Base-by-base conservation (phyloP, 2,797 vertebrate genomes). In the Tragopan temminckii region DNA sequence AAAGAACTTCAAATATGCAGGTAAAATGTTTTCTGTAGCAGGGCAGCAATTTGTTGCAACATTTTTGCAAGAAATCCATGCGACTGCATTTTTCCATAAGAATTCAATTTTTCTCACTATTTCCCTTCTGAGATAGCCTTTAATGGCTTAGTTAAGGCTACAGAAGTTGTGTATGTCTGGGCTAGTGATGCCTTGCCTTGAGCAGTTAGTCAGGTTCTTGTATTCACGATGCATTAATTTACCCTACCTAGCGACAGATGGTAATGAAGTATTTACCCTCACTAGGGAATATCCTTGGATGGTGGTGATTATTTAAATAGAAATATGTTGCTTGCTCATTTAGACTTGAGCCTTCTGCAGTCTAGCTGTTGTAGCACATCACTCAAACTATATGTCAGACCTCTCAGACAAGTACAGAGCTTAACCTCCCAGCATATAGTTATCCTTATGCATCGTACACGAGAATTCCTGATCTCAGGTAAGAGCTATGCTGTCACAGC, bases 401-500 rank as follows among this genome's bases (percentile, higher is more conserved):
- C 25, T 90, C 45, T 18, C 6, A 42, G 57, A 35, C 36, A 67
- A 50, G 36, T 35, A 27, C 6, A 20, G 61, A 85, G 17, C 45
- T 86, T 80, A 27, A 91, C 29, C 29, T 94, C 59, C 61, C 77
- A 42, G 25, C 13, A 27, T 6, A 4, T 5, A 3, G 31, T 79
- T 4, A 11, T 55, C 43, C 27, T 90, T 71, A n/a, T 0, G 0
- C 62, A 58, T 83, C 50, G 40, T 21, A 52, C 1, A 0, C 1
- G 1, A 68, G 61, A 36, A 38, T 92, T 94, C 58, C 52, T 48
- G 23, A 27, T 45, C 45, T 74, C 76, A 53, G 25, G 40, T 86
- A 33, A 80, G 80, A 88, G 29, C 45, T 86, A 0, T 66, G 53
- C 35, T 68, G 75, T 64, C 63, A 35, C 11, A 78, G 62, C 14